phyloP scores from a whole-genome alignment of 2,888 invertebrate species.

The Xylota sylvarum region DNA sequence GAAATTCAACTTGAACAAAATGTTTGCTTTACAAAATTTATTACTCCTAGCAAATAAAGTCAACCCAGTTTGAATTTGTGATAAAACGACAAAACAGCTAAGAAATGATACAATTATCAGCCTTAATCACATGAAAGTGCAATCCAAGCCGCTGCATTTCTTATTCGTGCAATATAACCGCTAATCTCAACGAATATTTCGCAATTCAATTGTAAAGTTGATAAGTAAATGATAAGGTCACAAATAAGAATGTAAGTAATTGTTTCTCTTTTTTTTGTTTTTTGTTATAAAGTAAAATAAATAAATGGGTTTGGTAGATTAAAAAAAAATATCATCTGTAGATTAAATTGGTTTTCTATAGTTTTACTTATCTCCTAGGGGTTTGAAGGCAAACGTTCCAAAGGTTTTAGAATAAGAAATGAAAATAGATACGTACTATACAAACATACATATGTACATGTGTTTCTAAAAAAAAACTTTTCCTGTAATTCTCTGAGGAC shows the following conservation, averaged over 20 bases:
- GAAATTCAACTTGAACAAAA: not conserved
- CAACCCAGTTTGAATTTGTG: conserved; percentile 3
- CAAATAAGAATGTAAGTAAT: not conserved
- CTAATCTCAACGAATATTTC: conserved; percentile 2
- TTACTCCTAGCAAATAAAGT: conserved; percentile 5
- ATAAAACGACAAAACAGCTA: conserved; percentile 1
- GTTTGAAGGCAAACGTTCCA: too few relatives aligned
- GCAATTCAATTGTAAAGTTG: not conserved
- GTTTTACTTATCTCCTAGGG: too few relatives aligned
- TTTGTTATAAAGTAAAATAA: not conserved
- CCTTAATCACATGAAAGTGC: not conserved
- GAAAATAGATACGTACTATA: too few relatives aligned
- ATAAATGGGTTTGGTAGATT: too few relatives aligned
- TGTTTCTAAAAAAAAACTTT: too few relatives aligned
- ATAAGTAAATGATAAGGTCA: not conserved
- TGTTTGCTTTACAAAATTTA: conserved; percentile 3
- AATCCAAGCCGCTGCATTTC: not conserved
- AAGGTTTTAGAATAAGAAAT: too few relatives aligned
- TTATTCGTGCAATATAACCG: not conserved
- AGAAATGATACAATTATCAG: conserved; percentile 7
- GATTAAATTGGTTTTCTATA: too few relatives aligned
- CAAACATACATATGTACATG: too few relatives aligned
- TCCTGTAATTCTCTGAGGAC: too few relatives aligned
- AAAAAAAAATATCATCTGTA: too few relatives aligned
- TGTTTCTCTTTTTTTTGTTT: too few relatives aligned